phyloP scores from a whole-genome alignment of 2,113 vertebrate genomes.

The Mesocricetus auratus region DNA sequence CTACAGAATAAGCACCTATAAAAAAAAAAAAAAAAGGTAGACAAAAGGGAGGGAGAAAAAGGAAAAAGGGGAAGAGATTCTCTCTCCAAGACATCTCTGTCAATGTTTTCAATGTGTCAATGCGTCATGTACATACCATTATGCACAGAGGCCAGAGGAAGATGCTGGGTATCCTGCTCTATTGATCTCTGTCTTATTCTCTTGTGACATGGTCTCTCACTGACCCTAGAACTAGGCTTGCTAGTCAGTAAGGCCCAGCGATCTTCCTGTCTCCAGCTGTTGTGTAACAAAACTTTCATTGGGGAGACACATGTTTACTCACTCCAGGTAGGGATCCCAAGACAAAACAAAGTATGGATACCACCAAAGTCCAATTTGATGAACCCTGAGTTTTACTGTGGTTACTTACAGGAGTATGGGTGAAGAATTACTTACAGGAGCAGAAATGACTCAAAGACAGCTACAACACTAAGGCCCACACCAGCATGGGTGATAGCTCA shows the following conservation, averaged over 20 bases:
- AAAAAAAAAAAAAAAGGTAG: not conserved
- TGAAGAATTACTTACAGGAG: too few relatives aligned
- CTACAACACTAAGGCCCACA: too few relatives aligned
- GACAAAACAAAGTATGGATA: too few relatives aligned
- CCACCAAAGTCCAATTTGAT: too few relatives aligned
- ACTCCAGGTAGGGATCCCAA: too few relatives aligned
- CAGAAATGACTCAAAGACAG: too few relatives aligned
- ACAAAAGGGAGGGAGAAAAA: not conserved
- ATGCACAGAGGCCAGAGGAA: not conserved
- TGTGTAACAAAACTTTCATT: not conserved
- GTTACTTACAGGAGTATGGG: too few relatives aligned
- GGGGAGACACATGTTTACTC: not conserved
- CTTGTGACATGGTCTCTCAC: not conserved
- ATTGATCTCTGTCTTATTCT: not conserved
- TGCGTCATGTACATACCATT: not conserved
- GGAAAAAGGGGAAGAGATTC: not conserved
- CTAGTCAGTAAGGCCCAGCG: not conserved
- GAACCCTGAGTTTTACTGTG: too few relatives aligned
- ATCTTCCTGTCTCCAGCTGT: not conserved
- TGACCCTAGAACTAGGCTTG: not conserved
- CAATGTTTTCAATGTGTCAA: not conserved
- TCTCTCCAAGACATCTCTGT: not conserved
- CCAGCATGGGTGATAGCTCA: too few relatives aligned
- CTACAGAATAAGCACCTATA: not conserved
- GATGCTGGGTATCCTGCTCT: not conserved